Evolutionary conservation across 2,888 invertebrate genomes (phyloP), one percentile per base, ranked within the genome.

Genomic region (Tenthredo distinguenda): DNA sequence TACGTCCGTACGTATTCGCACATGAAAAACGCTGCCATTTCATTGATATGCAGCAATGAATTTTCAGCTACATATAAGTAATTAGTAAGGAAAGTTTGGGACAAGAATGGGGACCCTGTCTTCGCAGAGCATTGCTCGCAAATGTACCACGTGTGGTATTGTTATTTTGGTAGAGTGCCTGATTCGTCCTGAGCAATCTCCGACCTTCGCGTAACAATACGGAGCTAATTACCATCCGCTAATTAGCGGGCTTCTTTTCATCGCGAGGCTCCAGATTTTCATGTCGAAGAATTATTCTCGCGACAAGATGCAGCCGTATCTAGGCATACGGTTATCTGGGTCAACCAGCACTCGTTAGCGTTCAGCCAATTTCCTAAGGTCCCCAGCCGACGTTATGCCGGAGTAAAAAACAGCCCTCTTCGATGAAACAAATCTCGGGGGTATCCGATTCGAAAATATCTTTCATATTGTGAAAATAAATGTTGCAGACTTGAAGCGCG

Each of bases 401-500:
- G 15, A 1, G 15, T n/a, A 7, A 62, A 26, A 26, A 62, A 26
- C 2, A 62, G 9, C 12, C 12, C 4, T 10, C 62, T 26, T 62
- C 21, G 62, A 62, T 26, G 21, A 12, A 26, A 12, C 12, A 10
- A 10, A 62, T 26, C 62, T 26, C 21, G 0, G 3, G 3, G 62
- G 26, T 62, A 62, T 21, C 12, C 47, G 47, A 55, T n/a, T 55
- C 55, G 55, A n/a, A 7, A 7, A n/a, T n/a, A n/a, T n/a, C 10
- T 62, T 12, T 62, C 26, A 26, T 31, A 68, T 62, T 26, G 9
- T 12, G 1, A 21, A 18, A 5, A 83, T 34, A 85, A 81, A 77
- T 86, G 72, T 96, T 96, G 85, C 96, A 98, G 99, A 99, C 96
- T 95, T 99, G 93, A 99, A 99, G 95, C 96, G 99, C 84, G 99